These are phyloP conservation scores for Heliconius melpomene DNA, from an alignment of 1,140 invertebrate species.

Conservation along the genomic window DNA sequence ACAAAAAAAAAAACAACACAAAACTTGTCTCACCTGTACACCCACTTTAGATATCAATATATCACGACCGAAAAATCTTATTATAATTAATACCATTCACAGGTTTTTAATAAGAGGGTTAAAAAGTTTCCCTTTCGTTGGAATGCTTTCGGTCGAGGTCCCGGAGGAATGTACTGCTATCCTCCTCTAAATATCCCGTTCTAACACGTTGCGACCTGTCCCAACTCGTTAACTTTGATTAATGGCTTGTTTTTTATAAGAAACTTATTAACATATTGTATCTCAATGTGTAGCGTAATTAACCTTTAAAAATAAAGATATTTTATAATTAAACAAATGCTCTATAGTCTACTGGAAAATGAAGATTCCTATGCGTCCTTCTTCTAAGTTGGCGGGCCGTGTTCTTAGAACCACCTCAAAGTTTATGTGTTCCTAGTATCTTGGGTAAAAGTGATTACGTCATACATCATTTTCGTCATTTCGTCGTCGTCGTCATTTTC, in stretches of 20 bases:
- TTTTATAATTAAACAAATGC: slow-evolving; percentile 24
- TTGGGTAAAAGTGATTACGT: slow-evolving; percentile 50
- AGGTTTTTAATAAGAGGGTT: slow-evolving; percentile 62
- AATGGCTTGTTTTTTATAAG: slow-evolving; percentile 65
- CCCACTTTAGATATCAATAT: slow-evolving; percentile 47
- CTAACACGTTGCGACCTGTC: slow-evolving; percentile 41
- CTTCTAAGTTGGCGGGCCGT: neutral
- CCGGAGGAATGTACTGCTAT: slow-evolving; percentile 63
- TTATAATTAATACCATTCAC: slow-evolving; percentile 54
- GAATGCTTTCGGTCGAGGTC: slow-evolving; percentile 56
- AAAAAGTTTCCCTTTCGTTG: slow-evolving; percentile 71
- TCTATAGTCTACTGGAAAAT: neutral
- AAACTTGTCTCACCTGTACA: slow-evolving; percentile 38
- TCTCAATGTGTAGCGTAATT: slow-evolving; percentile 53
- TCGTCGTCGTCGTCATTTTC: no score
- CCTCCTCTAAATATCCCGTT: slow-evolving; percentile 59
- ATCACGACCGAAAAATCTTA: slow-evolving; percentile 47
- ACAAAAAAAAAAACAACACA: slow-evolving; percentile 4
- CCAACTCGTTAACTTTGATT: slow-evolving; percentile 72
- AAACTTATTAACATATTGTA: slow-evolving; percentile 29
- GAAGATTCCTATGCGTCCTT: slow-evolving; percentile 14
- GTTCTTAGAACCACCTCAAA: neutral
- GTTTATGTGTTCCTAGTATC: slow-evolving; percentile 58
- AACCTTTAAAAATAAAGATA: slow-evolving; percentile 35
- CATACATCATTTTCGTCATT: slow-evolving; percentile 16